Base-by-base conservation (phyloP, 2,888 invertebrate species). In the Pristionchus mayeri region DNA sequence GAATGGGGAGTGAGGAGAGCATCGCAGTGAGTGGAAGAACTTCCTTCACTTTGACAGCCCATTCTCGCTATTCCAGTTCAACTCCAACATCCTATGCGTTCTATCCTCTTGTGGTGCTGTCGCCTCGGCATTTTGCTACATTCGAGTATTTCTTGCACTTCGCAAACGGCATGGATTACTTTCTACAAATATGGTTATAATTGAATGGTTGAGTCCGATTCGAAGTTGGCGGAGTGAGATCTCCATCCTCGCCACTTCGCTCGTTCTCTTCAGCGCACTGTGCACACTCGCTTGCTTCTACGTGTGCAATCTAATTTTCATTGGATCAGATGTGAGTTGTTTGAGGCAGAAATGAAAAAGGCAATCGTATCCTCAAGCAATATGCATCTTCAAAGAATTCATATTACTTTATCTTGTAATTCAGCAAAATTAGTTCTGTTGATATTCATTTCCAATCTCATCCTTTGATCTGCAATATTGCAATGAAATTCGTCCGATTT, bases 241-340 rank as follows among this genome's bases (percentile, higher is more conserved):
- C 21, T 71, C 71, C 40, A 71, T 71, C n/a, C 71, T 71, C 18
- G 18, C 40, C 40, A 71, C 40, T 40, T 71, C 71, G 9, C 40
- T 71, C n/a, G 71, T 71, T 71, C 71, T 71, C 9, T 71, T 71
- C 71, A 40, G 63, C 24, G 71, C 71, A 6, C 24, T 71, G 7
- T 71, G 71, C n/a, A 40, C 71, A 0, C 40, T 71, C n/a, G 71
- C 71, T n/a, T 37, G n/a, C 2, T 71, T 40, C n/a, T 71, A 40
- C 40, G 71, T 71, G n/a, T 71, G 71, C 40, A 71, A 40, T 40
- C 71, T 71, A 4, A 37, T 71, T n/a, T 71, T 40, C 40, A n/a
- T 71, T 11, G 71, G 71, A 1, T 4, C 21, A 6, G 24, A 71
- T 71, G 71, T 71, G 40, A 40, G 71, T 40, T n/a, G n/a, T n/a